Conservation (phyloP, 2,113 vertebrate genomes). For the Callaeas wilsoni region DNA sequence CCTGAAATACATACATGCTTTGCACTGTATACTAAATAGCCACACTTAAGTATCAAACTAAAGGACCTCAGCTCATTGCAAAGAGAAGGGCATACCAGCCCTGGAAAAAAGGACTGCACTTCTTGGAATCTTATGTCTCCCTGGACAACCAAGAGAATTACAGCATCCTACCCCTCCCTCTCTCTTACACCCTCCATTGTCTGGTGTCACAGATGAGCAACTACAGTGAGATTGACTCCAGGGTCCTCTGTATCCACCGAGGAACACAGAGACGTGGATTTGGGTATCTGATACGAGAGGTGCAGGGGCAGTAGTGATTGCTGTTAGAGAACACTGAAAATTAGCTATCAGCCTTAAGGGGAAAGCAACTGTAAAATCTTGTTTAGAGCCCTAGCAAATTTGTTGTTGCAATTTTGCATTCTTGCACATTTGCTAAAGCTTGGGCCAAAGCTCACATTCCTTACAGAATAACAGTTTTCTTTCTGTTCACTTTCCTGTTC, state of each 20-base stretch:
- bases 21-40: background rate
- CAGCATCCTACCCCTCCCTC: background rate
- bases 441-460: background rate
- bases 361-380: background rate
- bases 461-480: background rate
- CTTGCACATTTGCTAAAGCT: background rate
- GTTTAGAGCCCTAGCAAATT: background rate
- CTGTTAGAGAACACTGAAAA: background rate
- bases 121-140: background rate
- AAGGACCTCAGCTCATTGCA: background rate
- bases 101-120: background rate
- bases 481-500: background rate
- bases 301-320: background rate
- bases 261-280: background rate
- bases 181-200: background rate
- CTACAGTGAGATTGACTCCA: background rate
- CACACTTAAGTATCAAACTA: background rate
- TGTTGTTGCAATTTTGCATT: background rate
- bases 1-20: background rate
- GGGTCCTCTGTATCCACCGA: accelerated
- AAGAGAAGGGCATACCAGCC: background rate
- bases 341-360: background rate
- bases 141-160: background rate
- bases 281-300: too few relatives aligned
- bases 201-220: background rate